Conservation (phyloP, 2,888 invertebrate species). For the Morpho achilles region DNA sequence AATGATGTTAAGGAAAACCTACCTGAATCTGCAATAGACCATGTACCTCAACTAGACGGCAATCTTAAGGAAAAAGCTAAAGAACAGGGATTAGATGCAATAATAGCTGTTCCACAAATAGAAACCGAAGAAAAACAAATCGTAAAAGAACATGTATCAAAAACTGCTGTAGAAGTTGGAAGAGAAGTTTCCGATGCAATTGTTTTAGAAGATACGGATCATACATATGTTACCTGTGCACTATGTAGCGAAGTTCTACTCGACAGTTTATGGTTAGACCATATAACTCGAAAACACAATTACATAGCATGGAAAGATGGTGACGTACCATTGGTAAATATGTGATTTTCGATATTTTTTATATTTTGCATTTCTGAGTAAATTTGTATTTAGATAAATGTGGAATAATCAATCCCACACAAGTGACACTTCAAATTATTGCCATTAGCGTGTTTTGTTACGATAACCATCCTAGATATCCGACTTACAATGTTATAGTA, state of each 20-base stretch:
- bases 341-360: not conserved
- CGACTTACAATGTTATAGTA: too few species aligned
- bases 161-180: not conserved
- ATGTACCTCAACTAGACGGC: too few species aligned
- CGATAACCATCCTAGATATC: too few species aligned
- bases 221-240: constrained; percentile 25
- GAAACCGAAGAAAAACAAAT: not conserved
- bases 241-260: constrained; percentile 26
- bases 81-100: not conserved
- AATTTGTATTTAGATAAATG: too few species aligned
- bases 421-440: too few species aligned
- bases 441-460: too few species aligned
- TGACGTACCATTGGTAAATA: constrained; percentile 36
- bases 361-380: too few species aligned
- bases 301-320: constrained; percentile 44
- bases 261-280: constrained; percentile 36
- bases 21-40: too few species aligned
- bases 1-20: not conserved
- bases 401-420: too few species aligned
- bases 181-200: not conserved
- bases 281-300: constrained; percentile 39
- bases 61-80: not conserved
- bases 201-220: not conserved
- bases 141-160: not conserved
- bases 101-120: not conserved